Evolutionary conservation across 2,888 invertebrate species (phyloP), one percentile per base, ranked within the genome.

Genomic region (Andrena bicolor): DNA sequence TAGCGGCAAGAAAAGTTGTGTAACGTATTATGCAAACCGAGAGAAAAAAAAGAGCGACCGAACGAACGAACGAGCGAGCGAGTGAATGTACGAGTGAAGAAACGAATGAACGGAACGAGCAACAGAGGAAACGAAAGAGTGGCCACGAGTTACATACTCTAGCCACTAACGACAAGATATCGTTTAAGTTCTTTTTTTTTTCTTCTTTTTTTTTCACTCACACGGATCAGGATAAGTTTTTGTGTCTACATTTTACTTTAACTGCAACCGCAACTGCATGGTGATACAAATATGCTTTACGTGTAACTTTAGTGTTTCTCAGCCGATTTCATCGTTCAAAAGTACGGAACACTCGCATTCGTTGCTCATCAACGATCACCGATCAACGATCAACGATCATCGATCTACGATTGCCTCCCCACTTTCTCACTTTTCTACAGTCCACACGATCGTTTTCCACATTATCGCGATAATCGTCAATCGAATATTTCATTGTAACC

Each of bases 111-210:
- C 28, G 63, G 35, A 10, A 30, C 4, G 58, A 48, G 30, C 41
- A 41, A 23, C 63, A 6, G 6, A 20, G 26, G 48, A 26, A 0
- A 35, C 16, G 53, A 35, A 51, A 63, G 66, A 80, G 76, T 79
- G 78, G 80, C 80, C 82, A 82, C 71, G 75, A 69, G 74, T 82
- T 72, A 68, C 41, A 41, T 41, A 41, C 53, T 66, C 68, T 49
- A 70, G 76, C 71, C 48, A 60, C 64, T 48, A 58, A 41, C 41
- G 16, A 16, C 41, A 41, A 60, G 53, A 41, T 41, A 10, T 66
- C 30, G 13, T 51, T 79, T 49, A 23, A 61, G 56, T 70, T 71
- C 6, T 41, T 10, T 41, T 20, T 71, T 10, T 41, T 10, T 41
- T 20, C 32, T 71, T 10, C 51, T 10, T 41, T 20, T 71, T 10